Evolutionary conservation across 2,888 invertebrate genomes (phyloP), one percentile per base, ranked within the genome.

Genomic region (Caenorhabditis doughertyi): DNA sequence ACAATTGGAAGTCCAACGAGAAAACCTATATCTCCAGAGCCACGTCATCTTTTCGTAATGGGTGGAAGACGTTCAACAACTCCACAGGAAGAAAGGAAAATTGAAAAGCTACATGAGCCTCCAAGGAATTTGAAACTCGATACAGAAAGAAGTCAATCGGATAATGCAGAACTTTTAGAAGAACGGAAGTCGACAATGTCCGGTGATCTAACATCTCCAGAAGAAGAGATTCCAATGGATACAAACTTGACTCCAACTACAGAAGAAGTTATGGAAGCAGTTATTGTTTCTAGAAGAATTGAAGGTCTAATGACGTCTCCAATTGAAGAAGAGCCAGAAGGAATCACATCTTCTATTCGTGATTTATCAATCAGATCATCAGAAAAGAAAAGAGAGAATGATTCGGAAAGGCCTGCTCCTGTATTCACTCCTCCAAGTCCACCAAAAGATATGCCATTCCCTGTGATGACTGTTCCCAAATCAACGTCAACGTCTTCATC

Each of bases 201-300:
- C 8, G 86, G 82, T 9, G 86, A 86, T 49, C 44, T 86, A 73
- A 86, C 86, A 25, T 85, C 85, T 29, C 82, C 84, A n/a, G 86
- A 86, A 76, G 88, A 88, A 62, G 88, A 88, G 23, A 87, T 88
- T 71, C 88, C 88, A 23, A 87, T 88, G 86, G 87, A 88, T 73
- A 87, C 86, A 13, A 82, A 84, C 35, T 58, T 72, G 68, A 86
- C 88, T 23, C 83, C 85, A 11, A 68, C 82, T 3, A 81, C 74
- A 9, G 83, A 84, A 53, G 79, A 80, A 8, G 72, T 83, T 25
- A 77, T 67, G 71, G 72, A 79, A 27, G 72, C 68, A 9, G 62
- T 74, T 35, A 81, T 84, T 42, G 35, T 82, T 18, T 77, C 82
- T n/a, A 53, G 84, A 67, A 29, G 79, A 18, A 64, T 80, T 23